These are phyloP conservation scores for Allygus modestus DNA, from an alignment of 2,888 invertebrate genomes.

Conservation along the genomic window DNA sequence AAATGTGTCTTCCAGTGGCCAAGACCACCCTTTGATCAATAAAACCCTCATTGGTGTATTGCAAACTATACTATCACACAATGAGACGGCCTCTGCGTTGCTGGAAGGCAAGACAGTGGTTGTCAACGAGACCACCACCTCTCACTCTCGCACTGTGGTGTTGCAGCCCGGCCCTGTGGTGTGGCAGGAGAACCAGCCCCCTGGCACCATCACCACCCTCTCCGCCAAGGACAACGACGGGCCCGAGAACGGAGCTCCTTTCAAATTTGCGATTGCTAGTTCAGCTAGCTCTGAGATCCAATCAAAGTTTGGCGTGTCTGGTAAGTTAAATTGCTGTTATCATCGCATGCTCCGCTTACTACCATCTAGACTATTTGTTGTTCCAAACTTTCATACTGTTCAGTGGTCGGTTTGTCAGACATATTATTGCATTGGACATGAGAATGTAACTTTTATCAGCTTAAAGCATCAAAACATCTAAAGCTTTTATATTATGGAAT, in stretches of 20 bases:
- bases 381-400: neutral
- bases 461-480: too few species aligned
- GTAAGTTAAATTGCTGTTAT: slow-evolving; percentile 73
- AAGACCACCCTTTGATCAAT: neutral
- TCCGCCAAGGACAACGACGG: slow-evolving; percentile 90
- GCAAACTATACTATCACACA: neutral
- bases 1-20: neutral
- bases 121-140: neutral
- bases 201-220: slow-evolving; percentile 81
- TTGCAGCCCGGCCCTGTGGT: slow-evolving; percentile 79
- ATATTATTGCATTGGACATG: too few species aligned
- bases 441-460: too few species aligned
- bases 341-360: neutral
- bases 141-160: slow-evolving; percentile 19
- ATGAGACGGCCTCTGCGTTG: neutral
- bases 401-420: too few species aligned
- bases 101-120: slow-evolving; percentile 2
- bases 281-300: slow-evolving; percentile 83
- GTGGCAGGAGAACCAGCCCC: slow-evolving; percentile 88
- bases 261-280: slow-evolving; percentile 83
- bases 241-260: slow-evolving; percentile 91
- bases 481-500: too few species aligned
- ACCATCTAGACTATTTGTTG: neutral
- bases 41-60: neutral
- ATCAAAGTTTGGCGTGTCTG: slow-evolving; percentile 84